Conservation (phyloP, 2,888 invertebrate genomes). For the Philereme vetulata region DNA sequence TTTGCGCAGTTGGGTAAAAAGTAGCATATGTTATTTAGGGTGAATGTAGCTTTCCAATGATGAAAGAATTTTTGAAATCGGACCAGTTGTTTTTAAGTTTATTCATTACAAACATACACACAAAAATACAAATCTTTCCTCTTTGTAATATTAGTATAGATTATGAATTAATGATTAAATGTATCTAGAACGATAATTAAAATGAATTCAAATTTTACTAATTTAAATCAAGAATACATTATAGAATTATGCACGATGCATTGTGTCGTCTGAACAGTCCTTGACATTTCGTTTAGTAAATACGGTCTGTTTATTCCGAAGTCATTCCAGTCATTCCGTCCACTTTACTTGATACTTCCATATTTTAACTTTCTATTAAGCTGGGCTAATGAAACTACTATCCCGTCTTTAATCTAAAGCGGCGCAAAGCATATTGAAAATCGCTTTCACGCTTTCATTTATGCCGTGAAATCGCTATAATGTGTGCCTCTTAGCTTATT, state of each 20-base stretch:
- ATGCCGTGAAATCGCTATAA: conserved; percentile 25
- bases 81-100: too few species aligned
- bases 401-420: conserved; percentile 33
- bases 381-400: conserved; percentile 36
- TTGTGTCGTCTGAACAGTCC: conserved; percentile 16
- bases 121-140: too few species aligned
- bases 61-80: too few species aligned
- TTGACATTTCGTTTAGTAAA: conserved; percentile 21
- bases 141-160: too few species aligned
- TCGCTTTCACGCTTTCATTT: conserved; percentile 32
- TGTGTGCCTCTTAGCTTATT: conserved; percentile 15
- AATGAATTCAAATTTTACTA: too few species aligned
- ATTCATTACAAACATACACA: too few species aligned
- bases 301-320: conserved; percentile 7
- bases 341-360: conserved; percentile 22
- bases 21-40: too few species aligned
- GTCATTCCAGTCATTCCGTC: conserved; percentile 21
- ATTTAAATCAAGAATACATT: too few species aligned
- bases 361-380: conserved; percentile 37
- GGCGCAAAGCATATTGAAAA: conserved; percentile 33
- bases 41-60: too few species aligned
- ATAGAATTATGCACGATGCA: conserved; percentile 1
- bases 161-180: too few species aligned
- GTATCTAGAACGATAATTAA: too few species aligned
- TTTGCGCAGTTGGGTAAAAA: too few species aligned